Conservation (phyloP, 2,888 invertebrate species). For the Idaea straminata region DNA sequence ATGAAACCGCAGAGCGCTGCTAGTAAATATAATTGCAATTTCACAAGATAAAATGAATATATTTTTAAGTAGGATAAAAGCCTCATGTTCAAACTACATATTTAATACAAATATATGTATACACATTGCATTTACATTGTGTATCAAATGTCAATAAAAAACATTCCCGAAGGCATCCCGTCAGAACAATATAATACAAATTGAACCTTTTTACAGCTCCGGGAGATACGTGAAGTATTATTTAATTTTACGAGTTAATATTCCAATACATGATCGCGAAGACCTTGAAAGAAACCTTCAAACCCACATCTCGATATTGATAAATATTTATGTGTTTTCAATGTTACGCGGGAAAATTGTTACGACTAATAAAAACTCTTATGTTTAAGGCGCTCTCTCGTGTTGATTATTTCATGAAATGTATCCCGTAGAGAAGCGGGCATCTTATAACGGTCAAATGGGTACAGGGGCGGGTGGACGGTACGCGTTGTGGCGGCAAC, state of each 20-base stretch:
- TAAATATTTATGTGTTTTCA: constrained; percentile 33
- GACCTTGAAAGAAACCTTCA: constrained; percentile 16
- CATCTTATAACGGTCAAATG: not conserved
- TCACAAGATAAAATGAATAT: no score
- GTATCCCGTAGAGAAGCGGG: not conserved
- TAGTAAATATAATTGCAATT: no score
- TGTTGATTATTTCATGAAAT: constrained; percentile 32
- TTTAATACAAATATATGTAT: no score
- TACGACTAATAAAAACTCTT: constrained; percentile 33
- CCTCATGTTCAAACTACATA: no score
- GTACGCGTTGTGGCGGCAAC: not conserved
- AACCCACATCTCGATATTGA: constrained; percentile 23
- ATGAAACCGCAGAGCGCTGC: no score
- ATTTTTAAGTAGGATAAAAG: no score
- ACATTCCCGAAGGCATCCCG: not conserved
- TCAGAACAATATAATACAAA: not conserved
- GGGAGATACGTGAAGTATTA: constrained; percentile 20
- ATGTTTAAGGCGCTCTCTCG: constrained; percentile 18
- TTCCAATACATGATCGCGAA: constrained; percentile 14
- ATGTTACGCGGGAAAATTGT: constrained; percentile 30
- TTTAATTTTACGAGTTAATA: constrained; percentile 19
- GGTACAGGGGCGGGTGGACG: not conserved
- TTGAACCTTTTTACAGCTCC: constrained; percentile 1
- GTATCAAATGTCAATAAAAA: not conserved
- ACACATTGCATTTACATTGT: not conserved